A percentile compares a stretch with the other conserved stretches of the same genome.
Conservation (phyloP, 2,797 vertebrate genomes). For the Nyctalus aviator region DNA sequence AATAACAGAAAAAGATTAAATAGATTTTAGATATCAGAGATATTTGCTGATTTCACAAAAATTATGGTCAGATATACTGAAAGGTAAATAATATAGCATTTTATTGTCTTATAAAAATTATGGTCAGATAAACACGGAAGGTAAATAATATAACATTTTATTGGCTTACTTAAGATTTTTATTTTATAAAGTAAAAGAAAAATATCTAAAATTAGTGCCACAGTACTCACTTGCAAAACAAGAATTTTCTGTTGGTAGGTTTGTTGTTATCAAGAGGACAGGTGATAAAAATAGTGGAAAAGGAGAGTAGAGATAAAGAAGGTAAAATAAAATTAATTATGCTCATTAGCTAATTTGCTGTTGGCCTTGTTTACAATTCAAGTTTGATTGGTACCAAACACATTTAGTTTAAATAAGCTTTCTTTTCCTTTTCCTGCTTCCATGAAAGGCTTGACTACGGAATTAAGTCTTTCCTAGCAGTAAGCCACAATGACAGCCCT, state of each 20-base stretch:
- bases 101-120: background rate
- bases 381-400: background rate
- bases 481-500: background rate
- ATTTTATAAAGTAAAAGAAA: background rate
- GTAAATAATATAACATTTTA: background rate
- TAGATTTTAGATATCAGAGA: background rate
- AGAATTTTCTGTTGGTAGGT: background rate
- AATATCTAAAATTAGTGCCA: background rate
- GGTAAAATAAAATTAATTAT: background rate
- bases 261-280: background rate
- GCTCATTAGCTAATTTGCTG: background rate
- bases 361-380: background rate
- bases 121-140: background rate
- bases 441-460: background rate
- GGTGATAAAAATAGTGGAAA: background rate
- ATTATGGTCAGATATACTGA: background rate
- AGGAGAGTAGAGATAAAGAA: background rate
- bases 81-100: background rate
- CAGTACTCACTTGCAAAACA: background rate
- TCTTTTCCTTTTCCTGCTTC: background rate
- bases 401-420: background rate
- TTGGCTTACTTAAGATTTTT: background rate
- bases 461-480: background rate
- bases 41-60: background rate
- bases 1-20: background rate